phyloP scores from a whole-genome alignment of 1,140 invertebrate species.

The Drosophila yakuba region DNA sequence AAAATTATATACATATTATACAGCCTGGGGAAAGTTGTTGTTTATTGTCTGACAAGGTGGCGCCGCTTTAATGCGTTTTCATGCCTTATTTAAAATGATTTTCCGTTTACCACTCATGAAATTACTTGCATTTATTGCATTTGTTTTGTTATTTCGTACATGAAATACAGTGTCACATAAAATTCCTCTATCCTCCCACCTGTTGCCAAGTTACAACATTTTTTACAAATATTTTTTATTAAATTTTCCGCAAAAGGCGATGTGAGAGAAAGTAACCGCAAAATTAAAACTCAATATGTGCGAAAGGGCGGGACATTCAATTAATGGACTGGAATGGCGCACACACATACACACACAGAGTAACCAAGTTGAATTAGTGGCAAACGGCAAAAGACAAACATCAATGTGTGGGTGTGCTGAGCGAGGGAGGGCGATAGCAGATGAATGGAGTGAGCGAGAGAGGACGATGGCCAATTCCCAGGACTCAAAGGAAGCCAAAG shows the following conservation, averaged over 20 bases:
- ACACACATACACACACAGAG: conserved; percentile 14
- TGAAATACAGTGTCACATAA: neutral
- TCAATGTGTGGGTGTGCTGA: conserved; percentile 22
- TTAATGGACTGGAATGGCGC: conserved; percentile 70
- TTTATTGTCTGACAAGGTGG: conserved; percentile 56
- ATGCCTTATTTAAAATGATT: conserved; percentile 82
- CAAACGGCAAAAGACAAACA: conserved; percentile 64
- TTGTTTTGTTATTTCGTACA: conserved; percentile 30
- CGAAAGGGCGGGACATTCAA: conserved; percentile 54
- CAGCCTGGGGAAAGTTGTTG: conserved; percentile 34
- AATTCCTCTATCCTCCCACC: conserved; percentile 34
- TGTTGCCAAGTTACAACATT: conserved; percentile 23
- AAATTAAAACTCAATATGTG: conserved; percentile 58
- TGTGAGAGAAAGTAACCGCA: conserved; percentile 10
- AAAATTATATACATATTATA: conserved; percentile 7
- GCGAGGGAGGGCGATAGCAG: neutral
- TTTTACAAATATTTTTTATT: conserved; percentile 20
- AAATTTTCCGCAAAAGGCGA: conserved; percentile 16
- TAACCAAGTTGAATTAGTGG: conserved; percentile 53
- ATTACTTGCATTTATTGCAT: conserved; percentile 70
- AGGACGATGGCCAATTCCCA: conserved; percentile 17
- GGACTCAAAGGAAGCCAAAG: conserved; percentile 38
- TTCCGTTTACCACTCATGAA: conserved; percentile 66
- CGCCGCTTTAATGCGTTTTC: conserved; percentile 70
- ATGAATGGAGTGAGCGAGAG: conserved; percentile 1